These are phyloP conservation scores for Apis laboriosa DNA, from an alignment of 1,140 invertebrate genomes.

Conservation along the genomic window DNA sequence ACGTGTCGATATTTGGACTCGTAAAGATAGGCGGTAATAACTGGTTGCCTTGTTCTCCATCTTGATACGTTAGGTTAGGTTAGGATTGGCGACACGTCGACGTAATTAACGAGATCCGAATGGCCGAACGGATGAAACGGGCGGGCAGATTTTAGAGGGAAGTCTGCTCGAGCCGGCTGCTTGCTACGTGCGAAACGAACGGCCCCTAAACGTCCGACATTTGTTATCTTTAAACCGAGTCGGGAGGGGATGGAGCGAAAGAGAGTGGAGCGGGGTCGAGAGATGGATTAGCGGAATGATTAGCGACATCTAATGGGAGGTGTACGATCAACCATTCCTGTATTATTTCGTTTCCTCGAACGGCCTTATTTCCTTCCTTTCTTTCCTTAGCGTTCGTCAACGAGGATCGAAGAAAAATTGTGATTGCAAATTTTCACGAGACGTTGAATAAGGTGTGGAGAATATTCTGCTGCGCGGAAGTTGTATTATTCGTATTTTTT, in stretches of 20 bases:
- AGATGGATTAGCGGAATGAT: slow-evolving; percentile 66
- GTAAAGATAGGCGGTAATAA: no score
- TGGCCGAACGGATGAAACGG: not conserved
- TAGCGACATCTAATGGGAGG: slow-evolving; percentile 65
- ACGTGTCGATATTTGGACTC: no score
- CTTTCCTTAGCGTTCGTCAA: not conserved
- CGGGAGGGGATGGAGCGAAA: slow-evolving; percentile 22
- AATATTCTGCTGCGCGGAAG: not conserved
- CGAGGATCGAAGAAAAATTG: not conserved
- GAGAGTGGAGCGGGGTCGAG: slow-evolving; percentile 8
- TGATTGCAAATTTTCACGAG: not conserved
- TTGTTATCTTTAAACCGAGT: slow-evolving; percentile 73
- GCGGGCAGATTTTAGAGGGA: slow-evolving; percentile 24
- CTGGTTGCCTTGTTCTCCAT: no score
- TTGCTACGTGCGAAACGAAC: slow-evolving; percentile 63
- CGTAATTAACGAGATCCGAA: slow-evolving; percentile 46
- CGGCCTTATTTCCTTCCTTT: slow-evolving; percentile 15
- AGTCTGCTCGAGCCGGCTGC: slow-evolving; percentile 37
- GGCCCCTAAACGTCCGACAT: slow-evolving; percentile 68
- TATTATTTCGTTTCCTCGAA: not conserved
- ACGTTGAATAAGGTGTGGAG: no score
- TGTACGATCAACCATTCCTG: not conserved
- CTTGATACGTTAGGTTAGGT: no score
- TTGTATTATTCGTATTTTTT: no score
- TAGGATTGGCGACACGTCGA: slow-evolving; percentile 20